Conservation (phyloP, 2,888 invertebrate species). For the Apotomis turbidana region DNA sequence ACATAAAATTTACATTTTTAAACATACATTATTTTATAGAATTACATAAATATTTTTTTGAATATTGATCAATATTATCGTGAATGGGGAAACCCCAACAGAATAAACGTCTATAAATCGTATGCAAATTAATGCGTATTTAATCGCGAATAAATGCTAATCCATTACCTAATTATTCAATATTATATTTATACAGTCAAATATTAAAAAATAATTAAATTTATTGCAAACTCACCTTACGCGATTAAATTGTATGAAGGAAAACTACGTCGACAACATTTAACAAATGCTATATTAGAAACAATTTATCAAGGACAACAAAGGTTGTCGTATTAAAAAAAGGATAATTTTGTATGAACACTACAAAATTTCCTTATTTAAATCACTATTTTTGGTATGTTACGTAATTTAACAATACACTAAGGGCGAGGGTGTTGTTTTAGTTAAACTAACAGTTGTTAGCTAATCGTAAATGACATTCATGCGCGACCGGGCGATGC, state of each 20-base stretch:
- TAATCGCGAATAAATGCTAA: background rate
- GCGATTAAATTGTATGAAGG: conserved; percentile 50
- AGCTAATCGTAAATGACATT: conserved; percentile 53
- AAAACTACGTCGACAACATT: conserved; percentile 63
- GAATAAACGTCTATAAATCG: too few relatives aligned
- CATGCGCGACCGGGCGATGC: conserved; percentile 51
- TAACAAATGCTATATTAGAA: conserved; percentile 58
- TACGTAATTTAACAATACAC: conserved; percentile 44
- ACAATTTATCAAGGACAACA: conserved; percentile 62
- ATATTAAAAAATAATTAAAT: background rate
- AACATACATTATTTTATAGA: background rate
- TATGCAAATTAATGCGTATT: too few relatives aligned
- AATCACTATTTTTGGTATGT: conserved; percentile 55
- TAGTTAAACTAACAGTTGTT: conserved; percentile 57
- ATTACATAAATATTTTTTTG: background rate
- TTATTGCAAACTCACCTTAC: conserved; percentile 58
- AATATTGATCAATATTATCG: background rate
- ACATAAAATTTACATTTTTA: background rate
- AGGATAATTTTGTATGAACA: conserved; percentile 32
- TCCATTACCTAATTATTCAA: background rate
- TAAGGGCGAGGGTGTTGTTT: conserved; percentile 50
- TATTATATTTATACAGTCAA: background rate
- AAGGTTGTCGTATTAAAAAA: conserved; percentile 46
- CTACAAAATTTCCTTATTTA: conserved; percentile 26
- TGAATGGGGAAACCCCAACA: too few relatives aligned